Conservation (phyloP, 2,888 invertebrate species). For the Scaptomyza polygonia region DNA sequence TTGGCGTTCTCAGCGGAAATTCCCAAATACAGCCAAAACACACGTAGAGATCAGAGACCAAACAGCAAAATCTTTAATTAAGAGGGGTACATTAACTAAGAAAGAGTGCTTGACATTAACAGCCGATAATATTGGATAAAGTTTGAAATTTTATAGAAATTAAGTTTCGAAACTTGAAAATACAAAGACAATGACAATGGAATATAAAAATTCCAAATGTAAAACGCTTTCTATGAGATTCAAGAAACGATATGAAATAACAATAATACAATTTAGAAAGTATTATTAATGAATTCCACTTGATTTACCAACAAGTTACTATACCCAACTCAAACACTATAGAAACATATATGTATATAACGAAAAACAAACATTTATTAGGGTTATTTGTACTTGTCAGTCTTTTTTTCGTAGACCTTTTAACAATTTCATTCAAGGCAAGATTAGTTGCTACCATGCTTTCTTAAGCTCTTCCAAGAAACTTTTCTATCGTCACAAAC, state of each 20-base stretch:
- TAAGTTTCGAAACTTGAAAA: no score
- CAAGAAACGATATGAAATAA: no score
- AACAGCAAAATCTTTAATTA: conserved; percentile 1
- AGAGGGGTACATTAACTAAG: conserved; percentile 11
- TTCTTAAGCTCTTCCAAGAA: background rate
- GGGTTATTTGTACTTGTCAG: background rate
- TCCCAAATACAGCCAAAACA: conserved; percentile 56
- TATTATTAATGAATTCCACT: no score
- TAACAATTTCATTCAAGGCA: background rate
- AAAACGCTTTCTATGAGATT: no score
- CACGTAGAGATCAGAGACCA: conserved; percentile 42
- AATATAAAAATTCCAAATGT: no score
- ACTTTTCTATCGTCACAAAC: background rate
- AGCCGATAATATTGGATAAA: no score
- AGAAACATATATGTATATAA: no score
- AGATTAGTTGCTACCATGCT: background rate
- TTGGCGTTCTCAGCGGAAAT: conserved; percentile 67
- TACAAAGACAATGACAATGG: no score
- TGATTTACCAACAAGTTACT: no score
- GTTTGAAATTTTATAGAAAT: no score
- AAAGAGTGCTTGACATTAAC: background rate
- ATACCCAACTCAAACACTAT: no score
- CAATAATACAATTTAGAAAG: no score
- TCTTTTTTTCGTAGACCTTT: background rate
- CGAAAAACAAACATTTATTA: background rate